phyloP scores from a whole-genome alignment of 2,888 invertebrate genomes.

The Leucophenga montana region DNA sequence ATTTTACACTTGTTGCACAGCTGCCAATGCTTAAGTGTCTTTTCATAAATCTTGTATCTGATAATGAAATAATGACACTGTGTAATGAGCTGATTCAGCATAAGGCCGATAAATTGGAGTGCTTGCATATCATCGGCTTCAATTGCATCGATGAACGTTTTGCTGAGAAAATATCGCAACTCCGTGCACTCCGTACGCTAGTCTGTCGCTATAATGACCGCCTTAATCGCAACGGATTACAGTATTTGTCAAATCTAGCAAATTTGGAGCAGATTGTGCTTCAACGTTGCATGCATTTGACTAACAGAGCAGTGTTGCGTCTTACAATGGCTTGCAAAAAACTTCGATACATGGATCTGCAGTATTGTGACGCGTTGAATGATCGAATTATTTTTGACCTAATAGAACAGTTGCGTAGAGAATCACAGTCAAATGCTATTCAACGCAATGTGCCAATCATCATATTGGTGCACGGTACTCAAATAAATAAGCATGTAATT shows the following conservation, averaged over 20 bases:
- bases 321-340: slow-evolving; percentile 44
- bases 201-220: slow-evolving; percentile 17
- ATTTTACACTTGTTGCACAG: no score
- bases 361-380: neutral
- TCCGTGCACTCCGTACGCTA: slow-evolving; percentile 34
- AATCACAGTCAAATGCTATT: no score
- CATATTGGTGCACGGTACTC: slow-evolving; percentile 14
- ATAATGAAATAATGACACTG: neutral
- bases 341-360: slow-evolving; percentile 34
- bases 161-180: slow-evolving; percentile 30
- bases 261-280: slow-evolving; percentile 44
- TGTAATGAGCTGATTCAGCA: no score
- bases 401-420: slow-evolving; percentile 26
- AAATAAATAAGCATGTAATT: neutral
- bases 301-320: slow-evolving; percentile 31
- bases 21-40: no score
- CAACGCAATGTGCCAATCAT: slow-evolving; percentile 34
- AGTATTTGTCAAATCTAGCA: slow-evolving; percentile 21
- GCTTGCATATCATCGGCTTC: slow-evolving; percentile 30
- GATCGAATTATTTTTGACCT: slow-evolving; percentile 36
- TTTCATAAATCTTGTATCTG: no score
- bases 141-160: neutral
- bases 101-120: slow-evolving; percentile 36
- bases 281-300: neutral
- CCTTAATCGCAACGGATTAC: slow-evolving; percentile 22